Conservation (phyloP, 1,140 invertebrate species). For the Papilio glaucus region DNA sequence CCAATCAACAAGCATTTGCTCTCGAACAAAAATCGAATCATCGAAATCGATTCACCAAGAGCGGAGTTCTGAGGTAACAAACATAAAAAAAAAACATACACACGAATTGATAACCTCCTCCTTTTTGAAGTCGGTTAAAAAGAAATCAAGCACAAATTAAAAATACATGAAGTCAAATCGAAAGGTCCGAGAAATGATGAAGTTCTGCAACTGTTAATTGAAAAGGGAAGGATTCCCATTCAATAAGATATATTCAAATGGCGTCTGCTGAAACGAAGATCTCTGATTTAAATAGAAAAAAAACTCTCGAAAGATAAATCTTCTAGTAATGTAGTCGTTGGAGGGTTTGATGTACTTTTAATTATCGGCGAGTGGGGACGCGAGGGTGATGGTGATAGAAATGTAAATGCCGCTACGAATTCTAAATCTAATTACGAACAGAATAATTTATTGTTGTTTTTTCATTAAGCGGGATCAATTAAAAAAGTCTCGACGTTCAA, state of each 20-base stretch:
- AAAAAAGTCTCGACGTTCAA: not conserved
- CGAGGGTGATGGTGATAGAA: constrained; percentile 12
- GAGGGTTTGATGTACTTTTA: constrained; percentile 32
- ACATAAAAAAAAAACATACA: too few relatives aligned
- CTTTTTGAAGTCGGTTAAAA: too few relatives aligned
- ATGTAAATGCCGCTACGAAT: constrained; percentile 5
- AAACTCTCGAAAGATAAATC: constrained; percentile 29
- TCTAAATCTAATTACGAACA: constrained; percentile 27
- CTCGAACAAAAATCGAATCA: too few relatives aligned
- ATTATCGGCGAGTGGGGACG: constrained; percentile 8
- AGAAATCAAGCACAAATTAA: not conserved
- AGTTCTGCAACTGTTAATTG: constrained; percentile 27
- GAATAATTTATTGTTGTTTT: constrained; percentile 34
- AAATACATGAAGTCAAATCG: not conserved
- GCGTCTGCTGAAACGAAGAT: constrained; percentile 26
- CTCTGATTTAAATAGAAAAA: constrained; percentile 33
- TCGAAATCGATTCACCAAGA: too few relatives aligned
- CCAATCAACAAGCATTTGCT: too few relatives aligned
- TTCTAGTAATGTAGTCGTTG: constrained; percentile 34
- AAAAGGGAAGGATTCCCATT: constrained; percentile 1
- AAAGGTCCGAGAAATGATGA: not conserved
- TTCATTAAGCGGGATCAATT: constrained; percentile 28
- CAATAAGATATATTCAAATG: constrained; percentile 28
- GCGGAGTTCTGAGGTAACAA: too few relatives aligned
- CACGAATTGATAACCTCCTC: too few relatives aligned